These are phyloP conservation scores for Paralichthys olivaceus DNA, from an alignment of 2,113 vertebrate species.

Conservation along the genomic window DNA sequence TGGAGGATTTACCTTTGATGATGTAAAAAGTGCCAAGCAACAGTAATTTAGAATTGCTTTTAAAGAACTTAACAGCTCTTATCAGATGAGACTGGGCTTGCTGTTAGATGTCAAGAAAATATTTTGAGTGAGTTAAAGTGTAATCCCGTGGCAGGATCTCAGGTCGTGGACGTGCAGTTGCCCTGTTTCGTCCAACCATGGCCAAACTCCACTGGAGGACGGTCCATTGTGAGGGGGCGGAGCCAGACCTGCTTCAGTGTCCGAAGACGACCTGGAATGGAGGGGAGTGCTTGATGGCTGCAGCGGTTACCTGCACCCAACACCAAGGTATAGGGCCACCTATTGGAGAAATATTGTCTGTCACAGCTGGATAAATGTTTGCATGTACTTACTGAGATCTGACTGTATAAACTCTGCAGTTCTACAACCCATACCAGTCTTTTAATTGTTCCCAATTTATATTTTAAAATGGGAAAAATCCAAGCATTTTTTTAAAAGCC, in stretches of 20 bases:
- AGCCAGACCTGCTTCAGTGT: slow-evolving; percentile 88
- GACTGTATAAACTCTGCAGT: not conserved
- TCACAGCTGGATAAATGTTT: not conserved
- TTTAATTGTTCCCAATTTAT: too few relatives aligned
- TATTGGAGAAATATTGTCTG: not conserved
- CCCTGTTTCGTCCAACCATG: slow-evolving; percentile 78
- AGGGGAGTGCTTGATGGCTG: slow-evolving; percentile 82
- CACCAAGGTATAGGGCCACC: slow-evolving; percentile 75
- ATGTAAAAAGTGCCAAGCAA: not conserved
- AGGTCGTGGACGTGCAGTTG: slow-evolving; percentile 82
- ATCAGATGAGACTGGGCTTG: not conserved
- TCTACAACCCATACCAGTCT: not conserved
- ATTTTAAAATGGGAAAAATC: too few relatives aligned
- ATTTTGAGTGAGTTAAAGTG: slow-evolving; percentile 3
- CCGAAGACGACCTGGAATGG: slow-evolving; percentile 86
- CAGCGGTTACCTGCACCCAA: slow-evolving; percentile 87
- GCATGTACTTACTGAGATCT: not conserved
- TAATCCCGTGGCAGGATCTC: slow-evolving; percentile 79
- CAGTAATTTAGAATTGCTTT: not conserved
- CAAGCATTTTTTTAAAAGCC: not conserved
- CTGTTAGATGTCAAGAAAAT: not conserved
- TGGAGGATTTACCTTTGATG: slow-evolving; percentile 4
- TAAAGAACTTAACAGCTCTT: not conserved
- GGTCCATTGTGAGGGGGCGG: slow-evolving; percentile 87
- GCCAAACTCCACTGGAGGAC: slow-evolving; percentile 86